These are phyloP conservation scores for Promerops cafer DNA, from an alignment of 2,113 vertebrate species.

Conservation along the genomic window DNA sequence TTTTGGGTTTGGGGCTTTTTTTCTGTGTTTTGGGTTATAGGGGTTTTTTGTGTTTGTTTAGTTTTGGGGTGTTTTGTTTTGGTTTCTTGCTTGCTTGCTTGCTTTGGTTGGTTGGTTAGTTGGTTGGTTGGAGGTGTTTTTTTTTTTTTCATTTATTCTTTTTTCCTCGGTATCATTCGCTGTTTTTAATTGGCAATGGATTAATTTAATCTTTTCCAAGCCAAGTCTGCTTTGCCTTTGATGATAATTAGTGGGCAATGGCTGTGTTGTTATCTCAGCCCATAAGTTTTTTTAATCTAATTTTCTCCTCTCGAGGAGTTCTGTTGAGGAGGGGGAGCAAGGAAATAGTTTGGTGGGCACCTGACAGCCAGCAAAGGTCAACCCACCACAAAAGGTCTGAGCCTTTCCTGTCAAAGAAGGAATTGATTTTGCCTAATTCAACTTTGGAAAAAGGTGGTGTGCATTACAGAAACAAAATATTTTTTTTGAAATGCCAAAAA, in stretches of 20 bases:
- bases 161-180: background rate
- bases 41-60: background rate
- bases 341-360: background rate
- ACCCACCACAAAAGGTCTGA: background rate
- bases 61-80: background rate
- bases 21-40: background rate
- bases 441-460: background rate
- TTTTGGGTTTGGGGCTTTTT: background rate
- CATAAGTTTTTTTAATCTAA: background rate
- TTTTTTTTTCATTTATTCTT: background rate
- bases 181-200: background rate
- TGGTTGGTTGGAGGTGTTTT: background rate
- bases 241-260: background rate
- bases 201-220: background rate
- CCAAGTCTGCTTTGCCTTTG: background rate
- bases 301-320: background rate
- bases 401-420: background rate
- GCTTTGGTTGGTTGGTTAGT: background rate
- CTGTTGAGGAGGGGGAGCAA: background rate
- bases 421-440: background rate
- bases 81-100: background rate
- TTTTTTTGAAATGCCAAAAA: background rate
- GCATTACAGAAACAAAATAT: background rate
- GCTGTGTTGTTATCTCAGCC: background rate
- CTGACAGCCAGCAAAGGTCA: background rate